Evolutionary conservation across 2,113 vertebrate species (phyloP).

Genomic region (Etheostoma spectabile): DNA sequence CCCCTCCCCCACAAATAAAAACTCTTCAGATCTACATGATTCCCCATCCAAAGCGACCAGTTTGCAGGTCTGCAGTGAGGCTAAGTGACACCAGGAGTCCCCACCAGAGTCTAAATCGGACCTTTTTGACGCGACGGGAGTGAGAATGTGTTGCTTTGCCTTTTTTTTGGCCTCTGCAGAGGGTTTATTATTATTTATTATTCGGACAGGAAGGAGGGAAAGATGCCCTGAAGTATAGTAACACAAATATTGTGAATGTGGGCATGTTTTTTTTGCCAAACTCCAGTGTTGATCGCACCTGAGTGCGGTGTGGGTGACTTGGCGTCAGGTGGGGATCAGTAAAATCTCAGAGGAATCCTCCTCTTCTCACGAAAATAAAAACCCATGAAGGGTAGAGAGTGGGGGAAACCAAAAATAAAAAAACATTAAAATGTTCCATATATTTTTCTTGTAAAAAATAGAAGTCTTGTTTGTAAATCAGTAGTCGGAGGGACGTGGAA

Average conservation of each 20-base stretch:
- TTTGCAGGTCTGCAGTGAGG: too few relatives aligned
- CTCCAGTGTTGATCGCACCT: constrained; percentile 84
- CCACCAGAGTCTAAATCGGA: too few relatives aligned
- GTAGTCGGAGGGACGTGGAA: constrained; percentile 70
- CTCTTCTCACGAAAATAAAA: constrained; percentile 50
- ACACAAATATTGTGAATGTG: constrained; percentile 21
- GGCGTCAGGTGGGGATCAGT: constrained; percentile 43
- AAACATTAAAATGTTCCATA: constrained; percentile 38
- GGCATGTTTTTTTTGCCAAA: constrained; percentile 37
- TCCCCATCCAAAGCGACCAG: too few relatives aligned
- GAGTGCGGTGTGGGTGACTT: constrained; percentile 52
- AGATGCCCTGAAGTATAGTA: constrained; percentile 32
- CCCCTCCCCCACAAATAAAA: too few relatives aligned
- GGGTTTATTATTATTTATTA: neutral
- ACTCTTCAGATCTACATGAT: too few relatives aligned
- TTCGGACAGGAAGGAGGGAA: neutral
- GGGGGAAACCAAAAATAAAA: constrained; percentile 22
- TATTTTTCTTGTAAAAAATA: constrained; percentile 71
- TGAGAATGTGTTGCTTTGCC: neutral
- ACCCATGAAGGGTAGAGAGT: constrained; percentile 27
- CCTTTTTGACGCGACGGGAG: too few relatives aligned
- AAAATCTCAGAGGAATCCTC: constrained; percentile 61
- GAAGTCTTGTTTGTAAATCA: constrained; percentile 76
- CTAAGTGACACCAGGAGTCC: too few relatives aligned
- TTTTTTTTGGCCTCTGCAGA: too few relatives aligned